Evolutionary conservation across 2,888 invertebrate species (phyloP).

Genomic region (Spisula solida): DNA sequence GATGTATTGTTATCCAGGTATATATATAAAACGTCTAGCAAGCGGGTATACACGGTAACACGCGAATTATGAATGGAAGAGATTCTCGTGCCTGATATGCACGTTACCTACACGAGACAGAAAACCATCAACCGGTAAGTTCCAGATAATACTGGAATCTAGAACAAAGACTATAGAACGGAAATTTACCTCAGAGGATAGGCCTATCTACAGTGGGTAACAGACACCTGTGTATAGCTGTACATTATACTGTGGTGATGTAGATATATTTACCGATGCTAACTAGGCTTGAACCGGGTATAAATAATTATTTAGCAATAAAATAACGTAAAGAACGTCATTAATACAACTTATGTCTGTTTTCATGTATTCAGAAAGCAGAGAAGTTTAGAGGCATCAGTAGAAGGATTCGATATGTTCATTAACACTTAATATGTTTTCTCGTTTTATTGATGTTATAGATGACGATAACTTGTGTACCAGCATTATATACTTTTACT

Average conservation of each 20-base stretch:
- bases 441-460: too few relatives aligned
- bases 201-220: not conserved
- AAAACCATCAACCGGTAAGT: not conserved
- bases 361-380: too few relatives aligned
- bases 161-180: not conserved
- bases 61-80: conserved; percentile 2
- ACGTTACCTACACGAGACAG: not conserved
- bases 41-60: conserved; percentile 21
- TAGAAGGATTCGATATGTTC: too few relatives aligned
- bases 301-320: too few relatives aligned
- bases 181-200: not conserved
- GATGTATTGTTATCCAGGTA: too few relatives aligned
- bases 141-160: conserved; percentile 20
- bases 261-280: not conserved
- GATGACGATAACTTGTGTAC: too few relatives aligned
- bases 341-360: too few relatives aligned
- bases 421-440: too few relatives aligned
- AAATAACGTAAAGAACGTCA: too few relatives aligned
- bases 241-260: not conserved
- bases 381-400: too few relatives aligned
- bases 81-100: not conserved
- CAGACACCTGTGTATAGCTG: not conserved
- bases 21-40: too few relatives aligned
- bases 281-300: not conserved
- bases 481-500: too few relatives aligned